Evolutionary conservation across 2,888 invertebrate genomes (phyloP).

Genomic region (Drosophila putrida): DNA sequence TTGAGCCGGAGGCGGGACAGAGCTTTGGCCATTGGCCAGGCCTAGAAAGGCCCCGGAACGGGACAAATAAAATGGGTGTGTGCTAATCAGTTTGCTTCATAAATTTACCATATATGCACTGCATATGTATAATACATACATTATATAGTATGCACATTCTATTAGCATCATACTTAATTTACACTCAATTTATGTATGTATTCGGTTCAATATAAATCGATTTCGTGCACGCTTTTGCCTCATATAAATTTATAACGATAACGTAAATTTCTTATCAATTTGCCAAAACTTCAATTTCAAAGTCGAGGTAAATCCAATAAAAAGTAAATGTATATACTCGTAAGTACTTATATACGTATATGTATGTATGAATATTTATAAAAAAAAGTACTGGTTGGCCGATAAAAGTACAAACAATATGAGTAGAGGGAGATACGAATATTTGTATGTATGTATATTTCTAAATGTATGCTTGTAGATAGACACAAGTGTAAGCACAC

Average conservation of each 20-base stretch:
- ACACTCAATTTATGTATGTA: conserved; percentile 8
- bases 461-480: background rate
- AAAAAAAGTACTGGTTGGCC: background rate
- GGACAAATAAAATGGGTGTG: conserved; percentile 50
- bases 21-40: conserved; percentile 3
- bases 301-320: conserved; percentile 59
- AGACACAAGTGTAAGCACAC: conserved; percentile 15
- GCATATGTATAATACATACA: conserved; percentile 6
- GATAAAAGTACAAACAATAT: conserved; percentile 19
- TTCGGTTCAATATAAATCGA: conserved; percentile 3
- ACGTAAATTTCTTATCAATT: conserved; percentile 48
- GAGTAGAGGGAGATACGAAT: conserved; percentile 1
- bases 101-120: conserved; percentile 17
- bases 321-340: background rate
- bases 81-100: conserved; percentile 37
- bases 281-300: conserved; percentile 60
- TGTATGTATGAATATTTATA: background rate
- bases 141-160: conserved; percentile 12
- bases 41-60: conserved; percentile 19
- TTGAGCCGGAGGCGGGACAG: conserved; percentile 22
- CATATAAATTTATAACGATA: conserved; percentile 34
- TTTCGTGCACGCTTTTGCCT: conserved; percentile 40
- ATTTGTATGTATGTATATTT: background rate
- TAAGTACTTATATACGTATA: background rate
- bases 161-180: conserved; percentile 40